Percentiles rank a stretch among this genome's conserved stretches.
These are phyloP conservation scores for Podarcis raffonei DNA, from an alignment of 2,113 vertebrate species.

Conservation along the genomic window DNA sequence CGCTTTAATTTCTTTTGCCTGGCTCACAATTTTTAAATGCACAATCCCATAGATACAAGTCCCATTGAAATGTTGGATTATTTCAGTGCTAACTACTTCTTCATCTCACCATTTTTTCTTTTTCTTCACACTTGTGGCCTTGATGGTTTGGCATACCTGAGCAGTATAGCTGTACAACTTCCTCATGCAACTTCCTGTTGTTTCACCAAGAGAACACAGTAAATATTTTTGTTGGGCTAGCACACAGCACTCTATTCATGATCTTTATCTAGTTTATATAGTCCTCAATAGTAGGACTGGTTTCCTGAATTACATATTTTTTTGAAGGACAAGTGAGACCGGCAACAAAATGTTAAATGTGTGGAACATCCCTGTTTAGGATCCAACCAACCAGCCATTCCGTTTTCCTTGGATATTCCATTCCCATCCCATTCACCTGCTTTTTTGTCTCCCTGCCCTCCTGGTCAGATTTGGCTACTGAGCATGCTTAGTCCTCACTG, in stretches of 20 bases:
- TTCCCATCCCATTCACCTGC: too few relatives aligned
- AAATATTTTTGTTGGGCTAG: background rate
- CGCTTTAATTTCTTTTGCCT: background rate
- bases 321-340: background rate
- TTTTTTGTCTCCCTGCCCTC: too few relatives aligned
- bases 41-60: too few relatives aligned
- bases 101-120: background rate
- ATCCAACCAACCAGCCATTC: too few relatives aligned
- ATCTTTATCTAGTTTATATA: background rate
- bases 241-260: background rate
- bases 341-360: background rate
- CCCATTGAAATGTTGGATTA: too few relatives aligned
- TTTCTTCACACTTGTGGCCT: too few relatives aligned
- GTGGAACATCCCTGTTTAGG: too few relatives aligned
- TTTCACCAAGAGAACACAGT: background rate
- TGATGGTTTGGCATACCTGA: too few relatives aligned
- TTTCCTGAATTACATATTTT: background rate
- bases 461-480: background rate
- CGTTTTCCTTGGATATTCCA: too few relatives aligned
- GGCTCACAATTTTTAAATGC: too few relatives aligned
- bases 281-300: background rate
- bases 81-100: too few relatives aligned
- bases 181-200: background rate
- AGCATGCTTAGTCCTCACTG: background rate
- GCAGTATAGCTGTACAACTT: too few relatives aligned